These are phyloP conservation scores for Neoarius graeffei DNA, from an alignment of 2,113 vertebrate species.

Conservation along the genomic window DNA sequence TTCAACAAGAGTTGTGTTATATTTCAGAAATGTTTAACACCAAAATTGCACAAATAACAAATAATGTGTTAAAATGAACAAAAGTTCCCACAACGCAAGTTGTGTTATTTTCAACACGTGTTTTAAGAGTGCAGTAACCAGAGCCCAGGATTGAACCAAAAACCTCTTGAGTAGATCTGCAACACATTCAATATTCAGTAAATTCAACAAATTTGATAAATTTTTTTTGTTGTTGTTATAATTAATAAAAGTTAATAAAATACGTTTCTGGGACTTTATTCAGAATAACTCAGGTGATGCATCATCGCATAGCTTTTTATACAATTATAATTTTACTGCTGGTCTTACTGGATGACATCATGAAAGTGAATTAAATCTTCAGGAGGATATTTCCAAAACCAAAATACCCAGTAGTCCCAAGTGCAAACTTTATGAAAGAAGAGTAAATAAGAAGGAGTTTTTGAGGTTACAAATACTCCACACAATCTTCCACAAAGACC, in stretches of 20 bases:
- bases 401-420: neutral
- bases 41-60: no score
- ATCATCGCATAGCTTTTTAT: neutral
- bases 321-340: neutral
- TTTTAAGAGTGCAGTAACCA: no score
- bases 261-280: neutral
- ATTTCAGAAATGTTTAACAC: no score
- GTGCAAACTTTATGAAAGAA: neutral
- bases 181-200: neutral
- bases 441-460: no score
- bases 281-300: neutral
- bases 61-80: no score
- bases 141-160: neutral
- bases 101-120: no score
- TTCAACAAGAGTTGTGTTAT: no score
- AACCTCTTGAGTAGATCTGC: neutral
- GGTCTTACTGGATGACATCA: neutral
- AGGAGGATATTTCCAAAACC: neutral
- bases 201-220: neutral
- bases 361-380: neutral
- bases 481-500: neutral
- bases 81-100: no score
- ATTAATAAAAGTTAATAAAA: neutral
- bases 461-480: neutral
- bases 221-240: no score